Base-by-base conservation (phyloP, 2,113 vertebrate species). In the Archilochus colubris region DNA sequence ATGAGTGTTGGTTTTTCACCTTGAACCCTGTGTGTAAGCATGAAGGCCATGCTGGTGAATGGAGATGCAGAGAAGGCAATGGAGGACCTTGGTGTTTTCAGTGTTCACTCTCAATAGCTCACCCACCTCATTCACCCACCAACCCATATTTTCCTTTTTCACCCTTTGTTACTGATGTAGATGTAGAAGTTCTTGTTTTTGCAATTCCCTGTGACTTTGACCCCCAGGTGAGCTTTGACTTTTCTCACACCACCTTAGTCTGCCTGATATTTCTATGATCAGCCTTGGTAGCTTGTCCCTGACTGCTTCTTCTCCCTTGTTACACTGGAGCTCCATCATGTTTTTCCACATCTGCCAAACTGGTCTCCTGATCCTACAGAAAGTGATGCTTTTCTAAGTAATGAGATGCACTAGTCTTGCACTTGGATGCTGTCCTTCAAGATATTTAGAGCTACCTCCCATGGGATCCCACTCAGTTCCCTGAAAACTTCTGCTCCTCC, bases 81-180 rank as follows among this genome's bases (percentile, higher is more conserved):
- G 27, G 33, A 55, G 21, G 28, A 44, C 57, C 57, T 80, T 3
- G 1, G 20, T 13, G 12, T 31, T 43, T n/a, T 1, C 1, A 1
- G 14, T 36, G 18, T 43, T 77, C 5, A 2, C 27, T 82, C 38
- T 74, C 50, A 63, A 1, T 67, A 67, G 7, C 23, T 88, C 6
- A 24, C 9, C 7, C 1, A 4, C 27, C 31, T 13, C 3, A 20
- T 78, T 81, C 15, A 21, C 17, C 16, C 44, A n/a, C 0, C 0
- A 18, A 57, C 14, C 3, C 28, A 7, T 10, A 2, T 83, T 86
- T 80, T 67, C 12, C 24, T 75, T 58, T 4, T 77, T n/a, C 30
- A 55, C 30, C 36, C 12, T 84, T 17, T 78, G 16, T 59, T 86
- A 33, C 12, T 67, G 43, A 14, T 28, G 21, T 21, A 48, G 18